Base-by-base conservation (phyloP, 2,888 invertebrate genomes). In the Scaptomyza flava region DNA sequence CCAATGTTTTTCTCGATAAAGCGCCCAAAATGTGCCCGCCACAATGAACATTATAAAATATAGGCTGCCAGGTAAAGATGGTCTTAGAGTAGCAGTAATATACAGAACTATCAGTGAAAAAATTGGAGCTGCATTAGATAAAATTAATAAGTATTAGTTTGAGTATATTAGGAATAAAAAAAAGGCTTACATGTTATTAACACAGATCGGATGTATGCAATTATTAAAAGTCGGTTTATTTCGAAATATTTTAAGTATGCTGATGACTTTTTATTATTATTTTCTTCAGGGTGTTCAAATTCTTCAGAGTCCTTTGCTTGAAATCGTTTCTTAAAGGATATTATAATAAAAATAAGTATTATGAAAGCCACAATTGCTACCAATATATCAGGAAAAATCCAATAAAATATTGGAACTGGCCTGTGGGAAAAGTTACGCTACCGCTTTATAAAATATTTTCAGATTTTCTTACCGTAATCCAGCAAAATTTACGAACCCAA, bases 1-100 rank as follows among this genome's bases (percentile, higher is more conserved):
- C 85, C 61, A 36, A 8, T 47, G 31, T 0, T 70, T 11, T 20
- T 63, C 50, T 5, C 59, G 58, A 46, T 79, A 72, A 7, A 87
- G 14, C 0, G 97, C 94, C 96, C 97, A 96, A 93, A 96, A 96
- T 0, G 97, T 97, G 42, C 96, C 95, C 9, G 95, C 93, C 11
- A 94, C 94, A 87, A 98, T 93, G 91, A 98, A 98, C 54, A 95
- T 93, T 48, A 97, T 79, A 91, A 96, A 98, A 91, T 98, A 98
- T 14, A 97, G 93, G 3, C 95, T 95, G 27, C 96, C 96, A 11
- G 95, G 94, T 6, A 96, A 92, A 43, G 97, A 97, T 1, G 98
- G 98, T 38, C 95, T 94, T 88, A 97, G 92, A 61, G 96, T 94
- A 0, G 79, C 80, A 31, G 88, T 79, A 46, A 85, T 50, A 36